These are phyloP conservation scores for Pteria penguin DNA, from an alignment of 2,888 invertebrate species.

Conservation along the genomic window DNA sequence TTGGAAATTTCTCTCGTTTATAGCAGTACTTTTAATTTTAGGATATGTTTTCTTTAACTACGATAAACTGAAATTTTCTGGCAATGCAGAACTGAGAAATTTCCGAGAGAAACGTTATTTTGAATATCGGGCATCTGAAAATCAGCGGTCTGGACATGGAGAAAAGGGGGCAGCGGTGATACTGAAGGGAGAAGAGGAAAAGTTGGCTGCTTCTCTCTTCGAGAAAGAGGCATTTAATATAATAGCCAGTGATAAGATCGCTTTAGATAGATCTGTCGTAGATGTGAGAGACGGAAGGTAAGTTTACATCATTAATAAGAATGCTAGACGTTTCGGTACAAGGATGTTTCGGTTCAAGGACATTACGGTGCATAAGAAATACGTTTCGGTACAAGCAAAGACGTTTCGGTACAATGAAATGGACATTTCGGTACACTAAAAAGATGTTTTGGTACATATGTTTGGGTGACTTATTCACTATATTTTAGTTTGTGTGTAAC, in stretches of 20 bases:
- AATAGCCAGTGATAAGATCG: slow-evolving; percentile 91
- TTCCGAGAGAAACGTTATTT: slow-evolving; percentile 56
- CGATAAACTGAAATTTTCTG: slow-evolving; percentile 13
- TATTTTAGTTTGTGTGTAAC: no score
- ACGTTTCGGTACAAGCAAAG: no score
- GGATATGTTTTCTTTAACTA: slow-evolving; percentile 41
- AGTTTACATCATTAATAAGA: no score
- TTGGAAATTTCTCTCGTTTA: slow-evolving; percentile 56
- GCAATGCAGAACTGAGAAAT: slow-evolving; percentile 36
- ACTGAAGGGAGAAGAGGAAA: slow-evolving; percentile 82
- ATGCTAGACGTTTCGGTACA: no score
- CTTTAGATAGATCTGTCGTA: slow-evolving; percentile 89
- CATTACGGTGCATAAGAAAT: no score
- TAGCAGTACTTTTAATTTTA: slow-evolving; percentile 41
- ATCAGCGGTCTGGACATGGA: slow-evolving; percentile 72
- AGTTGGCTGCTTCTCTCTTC: slow-evolving; percentile 85
- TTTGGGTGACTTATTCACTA: no score
- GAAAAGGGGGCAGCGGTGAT: slow-evolving; percentile 73
- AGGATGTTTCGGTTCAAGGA: no score
- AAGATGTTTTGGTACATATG: no score
- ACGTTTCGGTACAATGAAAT: no score
- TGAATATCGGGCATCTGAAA: slow-evolving; percentile 60
- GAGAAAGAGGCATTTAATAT: slow-evolving; percentile 93
- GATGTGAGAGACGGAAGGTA: slow-evolving; percentile 83
- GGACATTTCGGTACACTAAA: no score